phyloP scores from a whole-genome alignment of 2,113 vertebrate genomes.

The Cettia cetti region DNA sequence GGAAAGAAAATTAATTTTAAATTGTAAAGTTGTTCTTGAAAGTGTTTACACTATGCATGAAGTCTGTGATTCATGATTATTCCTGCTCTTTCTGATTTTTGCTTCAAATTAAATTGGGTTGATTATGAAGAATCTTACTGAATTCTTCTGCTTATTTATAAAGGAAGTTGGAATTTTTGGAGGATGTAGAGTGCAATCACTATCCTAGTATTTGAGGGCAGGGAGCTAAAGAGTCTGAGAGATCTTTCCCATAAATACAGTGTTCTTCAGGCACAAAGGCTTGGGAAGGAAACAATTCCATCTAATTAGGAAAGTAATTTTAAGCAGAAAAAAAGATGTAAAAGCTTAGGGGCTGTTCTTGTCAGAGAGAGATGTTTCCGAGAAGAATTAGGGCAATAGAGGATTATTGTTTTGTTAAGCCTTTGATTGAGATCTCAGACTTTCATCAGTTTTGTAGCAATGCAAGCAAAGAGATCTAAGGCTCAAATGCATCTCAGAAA shows the following conservation, averaged over 20 bases:
- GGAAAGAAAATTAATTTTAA: neutral
- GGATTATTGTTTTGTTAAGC: conserved; percentile 77
- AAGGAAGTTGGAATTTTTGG: neutral
- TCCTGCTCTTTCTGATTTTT: neutral
- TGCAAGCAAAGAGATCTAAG: conserved; percentile 29
- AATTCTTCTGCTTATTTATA: neutral
- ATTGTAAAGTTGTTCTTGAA: neutral
- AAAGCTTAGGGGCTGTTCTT: conserved; percentile 64
- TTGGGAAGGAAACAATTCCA: conserved; percentile 54
- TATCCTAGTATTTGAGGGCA: neutral
- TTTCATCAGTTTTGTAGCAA: conserved; percentile 60
- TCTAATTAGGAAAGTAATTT: conserved; percentile 72
- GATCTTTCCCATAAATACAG: conserved; percentile 19
- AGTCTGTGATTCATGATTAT: neutral
- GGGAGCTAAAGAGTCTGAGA: neutral
- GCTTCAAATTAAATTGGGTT: neutral
- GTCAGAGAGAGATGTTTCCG: conserved; percentile 58
- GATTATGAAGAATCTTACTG: neutral
- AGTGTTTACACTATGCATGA: neutral
- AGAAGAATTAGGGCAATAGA: conserved; percentile 72
- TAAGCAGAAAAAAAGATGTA: conserved; percentile 62
- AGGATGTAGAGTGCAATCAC: neutral
- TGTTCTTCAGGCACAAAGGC: neutral
- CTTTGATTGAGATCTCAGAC: conserved; percentile 72
- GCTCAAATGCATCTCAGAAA: conserved; percentile 17